Evolutionary conservation across 35 echinoderm and acorn worm species (phyloP), one percentile per base, ranked within the genome.

Genomic region (Lytechinus variegatus): DNA sequence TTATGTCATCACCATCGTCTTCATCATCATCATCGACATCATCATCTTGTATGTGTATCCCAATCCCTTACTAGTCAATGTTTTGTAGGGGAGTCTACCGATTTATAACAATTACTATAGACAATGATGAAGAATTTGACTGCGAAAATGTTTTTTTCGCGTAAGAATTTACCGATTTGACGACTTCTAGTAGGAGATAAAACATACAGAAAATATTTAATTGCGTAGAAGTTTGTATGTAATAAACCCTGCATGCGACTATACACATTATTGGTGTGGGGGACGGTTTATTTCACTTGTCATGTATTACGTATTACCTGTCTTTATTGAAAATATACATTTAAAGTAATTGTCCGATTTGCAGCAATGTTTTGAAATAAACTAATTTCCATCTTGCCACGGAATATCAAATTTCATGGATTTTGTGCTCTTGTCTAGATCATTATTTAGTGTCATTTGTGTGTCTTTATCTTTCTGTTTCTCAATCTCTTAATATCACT

Each of bases 291-390:
- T 93, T 93, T 93, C 92, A 93, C 92, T 9, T 93, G 92, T 93
- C 53, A 93, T 93, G 92, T 93, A 93, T 90, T 90, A 90, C 53
- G 92, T 93, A 93, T 57, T 93, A 93, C 92, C 92, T 93, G 92
- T 93, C 92, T 93, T 93, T 93, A 93, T 53, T 55, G 54, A 93
- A 93, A 93, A 9, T 93, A 93, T 93, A 93, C 92, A 93, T 93
- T 93, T 93, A 93, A 93, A 93, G 53, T 93, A 93, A 93, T 57
- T 93, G 92, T 93, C 92, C 92, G 66, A 93, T 93, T 93, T 93
- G 92, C 92, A 93, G 92, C 92, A 93, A 93, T 93, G 92, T 93
- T 93, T 93, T 93, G 92, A 93, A 93, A 93, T 93, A 93, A 93
- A 93, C 92, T 93, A 55, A 57, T 56, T 93, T 93, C 92, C 92